A percentile compares a stretch with the other conserved stretches of the same genome.
These are phyloP conservation scores for Microctonus brassicae DNA, from an alignment of 2,888 invertebrate genomes.

Conservation along the genomic window DNA sequence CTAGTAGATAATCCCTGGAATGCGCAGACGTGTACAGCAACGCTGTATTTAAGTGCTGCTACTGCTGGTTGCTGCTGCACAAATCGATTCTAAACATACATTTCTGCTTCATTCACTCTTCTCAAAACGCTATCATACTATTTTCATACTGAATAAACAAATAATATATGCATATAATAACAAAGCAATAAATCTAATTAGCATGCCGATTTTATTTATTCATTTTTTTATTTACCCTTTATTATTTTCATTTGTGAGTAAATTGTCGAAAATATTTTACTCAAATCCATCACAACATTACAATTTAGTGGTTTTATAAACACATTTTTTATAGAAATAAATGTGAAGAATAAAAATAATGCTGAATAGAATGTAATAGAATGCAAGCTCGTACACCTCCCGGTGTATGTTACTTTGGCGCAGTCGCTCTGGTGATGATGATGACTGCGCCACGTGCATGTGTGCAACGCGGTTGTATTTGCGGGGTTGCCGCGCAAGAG, in stretches of 20 bases:
- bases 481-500: conserved; percentile 1
- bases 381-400: conserved; percentile 28
- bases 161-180: no score
- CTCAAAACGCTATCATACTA: neutral
- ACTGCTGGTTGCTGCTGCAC: conserved; percentile 34
- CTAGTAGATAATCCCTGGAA: conserved; percentile 34
- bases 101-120: conserved; percentile 21
- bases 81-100: conserved; percentile 62
- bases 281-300: no score
- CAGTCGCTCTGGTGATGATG: conserved; percentile 63
- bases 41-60: no score
- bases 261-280: no score
- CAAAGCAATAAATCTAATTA: no score
- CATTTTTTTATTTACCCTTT: no score
- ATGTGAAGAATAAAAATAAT: conserved; percentile 2
- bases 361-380: conserved; percentile 27
- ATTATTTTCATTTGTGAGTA: no score
- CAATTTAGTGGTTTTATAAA: no score
- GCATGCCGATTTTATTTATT: no score
- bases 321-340: neutral
- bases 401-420: conserved; percentile 53
- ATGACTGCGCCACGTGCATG: conserved; percentile 64
- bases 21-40: conserved; percentile 55
- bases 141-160: no score
- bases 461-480: conserved; percentile 51